phyloP scores from a whole-genome alignment of 53 echinoderm and acorn worm genomes.

The Patiria pectinifera region DNA sequence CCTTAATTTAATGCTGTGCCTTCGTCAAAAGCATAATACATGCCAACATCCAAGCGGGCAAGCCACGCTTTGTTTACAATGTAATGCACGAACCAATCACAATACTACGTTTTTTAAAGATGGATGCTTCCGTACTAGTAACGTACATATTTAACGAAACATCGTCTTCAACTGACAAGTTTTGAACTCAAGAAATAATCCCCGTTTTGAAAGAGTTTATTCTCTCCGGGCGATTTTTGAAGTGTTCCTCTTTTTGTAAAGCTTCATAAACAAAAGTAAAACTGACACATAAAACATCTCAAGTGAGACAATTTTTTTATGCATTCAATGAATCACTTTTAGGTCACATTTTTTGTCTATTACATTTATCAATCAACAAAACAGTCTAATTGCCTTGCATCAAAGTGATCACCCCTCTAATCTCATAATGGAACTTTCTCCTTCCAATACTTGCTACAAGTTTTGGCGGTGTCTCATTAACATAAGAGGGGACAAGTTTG shows the following conservation, averaged over 20 bases:
- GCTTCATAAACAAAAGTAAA: constrained; percentile 42
- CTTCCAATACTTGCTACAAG: constrained; percentile 12
- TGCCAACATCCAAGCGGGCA: constrained; percentile 59
- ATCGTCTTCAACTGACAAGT: constrained; percentile 31
- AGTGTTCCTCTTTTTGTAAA: constrained; percentile 1
- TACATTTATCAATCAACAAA: constrained; percentile 60
- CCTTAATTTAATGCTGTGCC: constrained; percentile 66
- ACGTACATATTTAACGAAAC: constrained; percentile 42
- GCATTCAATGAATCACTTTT: constrained; percentile 43
- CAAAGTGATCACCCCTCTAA: constrained; percentile 38
- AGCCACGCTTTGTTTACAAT: constrained; percentile 60
- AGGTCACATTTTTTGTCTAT: constrained; percentile 38
- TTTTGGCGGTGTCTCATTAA: constrained; percentile 32
- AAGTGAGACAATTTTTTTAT: constrained; percentile 22
- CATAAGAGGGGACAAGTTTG: constrained; percentile 33
- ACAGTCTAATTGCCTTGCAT: constrained; percentile 50
- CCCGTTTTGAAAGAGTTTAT: constrained; percentile 1
- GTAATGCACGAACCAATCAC: constrained; percentile 68
- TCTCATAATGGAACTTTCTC: constrained; percentile 27
- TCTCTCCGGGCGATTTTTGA: neutral
- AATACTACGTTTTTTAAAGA: constrained; percentile 28
- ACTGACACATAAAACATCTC: constrained; percentile 64
- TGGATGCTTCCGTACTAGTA: constrained; percentile 53
- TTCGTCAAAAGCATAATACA: constrained; percentile 63
- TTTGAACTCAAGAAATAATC: constrained; percentile 5